phyloP scores from a whole-genome alignment of 2,113 vertebrate genomes.

The Microcebus ravelobensis region DNA sequence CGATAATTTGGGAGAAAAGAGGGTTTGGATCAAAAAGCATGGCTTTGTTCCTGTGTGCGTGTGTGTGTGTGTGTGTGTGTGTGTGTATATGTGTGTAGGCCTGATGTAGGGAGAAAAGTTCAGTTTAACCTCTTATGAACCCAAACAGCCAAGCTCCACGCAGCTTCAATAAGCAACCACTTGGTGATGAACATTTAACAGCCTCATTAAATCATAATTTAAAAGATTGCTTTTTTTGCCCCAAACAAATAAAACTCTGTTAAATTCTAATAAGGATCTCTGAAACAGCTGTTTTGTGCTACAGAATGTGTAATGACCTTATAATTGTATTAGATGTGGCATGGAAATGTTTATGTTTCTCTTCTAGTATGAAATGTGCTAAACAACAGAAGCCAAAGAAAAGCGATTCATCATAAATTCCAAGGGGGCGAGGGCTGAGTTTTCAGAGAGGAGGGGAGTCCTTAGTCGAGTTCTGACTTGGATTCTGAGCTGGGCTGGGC shows the following conservation, averaged over 20 bases:
- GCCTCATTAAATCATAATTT: slow-evolving; percentile 76
- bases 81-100: neutral
- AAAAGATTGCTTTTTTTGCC: slow-evolving; percentile 66
- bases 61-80: neutral
- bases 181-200: slow-evolving; percentile 71
- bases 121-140: slow-evolving; percentile 68
- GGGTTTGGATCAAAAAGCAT: neutral
- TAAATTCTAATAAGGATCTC: slow-evolving; percentile 76
- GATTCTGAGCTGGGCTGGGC: neutral
- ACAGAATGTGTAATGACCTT: slow-evolving; percentile 74
- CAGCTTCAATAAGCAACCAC: slow-evolving; percentile 68
- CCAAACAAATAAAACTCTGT: slow-evolving; percentile 74
- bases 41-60: neutral
- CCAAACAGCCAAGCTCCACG: slow-evolving; percentile 57
- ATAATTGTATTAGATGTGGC: slow-evolving; percentile 77
- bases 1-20: neutral
- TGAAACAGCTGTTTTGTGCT: slow-evolving; percentile 68
- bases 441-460: neutral
- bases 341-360: slow-evolving; percentile 79
- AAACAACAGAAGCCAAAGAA: slow-evolving; percentile 73
- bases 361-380: slow-evolving; percentile 76
- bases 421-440: neutral
- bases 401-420: slow-evolving; percentile 63
- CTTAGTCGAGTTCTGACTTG: neutral
- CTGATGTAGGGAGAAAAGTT: neutral